phyloP scores from a whole-genome alignment of 2,113 vertebrate species.

The Phylloscopus trochiloides region DNA sequence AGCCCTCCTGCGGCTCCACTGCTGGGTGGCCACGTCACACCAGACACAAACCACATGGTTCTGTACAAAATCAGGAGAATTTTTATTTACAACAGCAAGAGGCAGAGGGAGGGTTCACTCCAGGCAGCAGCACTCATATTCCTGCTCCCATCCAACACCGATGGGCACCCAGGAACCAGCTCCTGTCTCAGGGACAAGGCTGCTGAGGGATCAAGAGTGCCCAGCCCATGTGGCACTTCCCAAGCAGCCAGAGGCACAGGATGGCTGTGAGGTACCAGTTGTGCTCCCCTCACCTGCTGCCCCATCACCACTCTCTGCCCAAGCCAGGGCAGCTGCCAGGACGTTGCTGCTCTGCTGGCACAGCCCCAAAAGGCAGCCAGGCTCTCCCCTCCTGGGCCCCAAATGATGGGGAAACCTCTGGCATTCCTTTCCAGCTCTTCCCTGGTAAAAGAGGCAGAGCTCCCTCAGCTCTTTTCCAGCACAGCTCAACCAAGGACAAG shows the following conservation, averaged over 20 bases:
- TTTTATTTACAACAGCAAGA: slow-evolving; percentile 31
- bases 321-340: not conserved
- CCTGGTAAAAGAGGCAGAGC: not conserved
- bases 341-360: accelerated
- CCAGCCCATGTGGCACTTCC: not conserved
- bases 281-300: not conserved
- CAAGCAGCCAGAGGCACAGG: not conserved
- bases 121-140: not conserved
- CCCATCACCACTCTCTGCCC: accelerated
- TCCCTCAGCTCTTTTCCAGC: not conserved
- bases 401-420: not conserved
- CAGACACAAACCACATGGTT: not conserved
- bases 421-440: not conserved
- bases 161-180: not conserved
- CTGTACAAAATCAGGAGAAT: not conserved
- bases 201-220: not conserved
- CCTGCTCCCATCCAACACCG: not conserved
- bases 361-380: not conserved
- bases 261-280: not conserved
- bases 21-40: accelerated
- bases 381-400: not conserved
- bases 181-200: not conserved
- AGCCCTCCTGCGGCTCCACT: not conserved
- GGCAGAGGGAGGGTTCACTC: not conserved
- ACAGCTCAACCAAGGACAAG: not conserved